These are phyloP conservation scores for Mnemiopsis leidyi DNA, from an alignment of 37 sponge, comb jelly and placozoan genomes.

Conservation along the genomic window DNA sequence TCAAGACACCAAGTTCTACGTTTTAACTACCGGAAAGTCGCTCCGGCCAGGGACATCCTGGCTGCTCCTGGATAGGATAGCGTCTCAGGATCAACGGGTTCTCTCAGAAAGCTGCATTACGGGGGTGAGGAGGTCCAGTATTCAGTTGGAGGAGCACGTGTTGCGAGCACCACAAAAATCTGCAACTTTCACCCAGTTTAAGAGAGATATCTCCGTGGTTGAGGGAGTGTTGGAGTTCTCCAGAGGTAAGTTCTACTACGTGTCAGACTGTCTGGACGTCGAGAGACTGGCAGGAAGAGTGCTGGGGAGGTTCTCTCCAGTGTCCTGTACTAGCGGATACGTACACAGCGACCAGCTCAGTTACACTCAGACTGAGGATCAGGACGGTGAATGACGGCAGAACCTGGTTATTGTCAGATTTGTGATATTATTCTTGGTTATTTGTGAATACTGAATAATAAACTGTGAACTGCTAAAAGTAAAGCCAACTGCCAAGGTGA, in stretches of 20 bases:
- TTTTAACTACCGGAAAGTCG: neutral
- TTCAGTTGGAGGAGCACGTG: neutral
- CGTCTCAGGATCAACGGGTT: neutral
- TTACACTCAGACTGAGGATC: neutral
- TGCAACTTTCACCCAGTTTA: neutral
- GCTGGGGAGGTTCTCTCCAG: neutral
- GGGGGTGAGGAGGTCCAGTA: neutral
- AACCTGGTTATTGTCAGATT: too few species aligned
- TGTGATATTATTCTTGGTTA: too few species aligned
- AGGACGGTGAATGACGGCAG: too few species aligned
- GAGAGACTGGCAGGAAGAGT: neutral
- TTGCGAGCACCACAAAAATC: neutral
- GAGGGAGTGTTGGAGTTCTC: neutral
- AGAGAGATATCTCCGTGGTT: neutral
- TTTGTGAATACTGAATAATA: too few species aligned
- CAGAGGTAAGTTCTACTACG: slow-evolving; percentile 10
- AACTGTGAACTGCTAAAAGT: too few species aligned
- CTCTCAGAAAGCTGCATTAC: neutral
- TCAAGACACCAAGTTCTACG: slow-evolving; percentile 39
- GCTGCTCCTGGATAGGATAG: neutral
- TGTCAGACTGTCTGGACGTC: slow-evolving; percentile 37
- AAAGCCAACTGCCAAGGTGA: too few species aligned
- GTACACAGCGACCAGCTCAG: slow-evolving; percentile 49
- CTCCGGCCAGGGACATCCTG: neutral
- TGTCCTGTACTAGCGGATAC: slow-evolving; percentile 14